Percentiles rank a stretch among this genome's conserved stretches.
Conservation (phyloP, 2,888 invertebrate genomes). For the Drosophila neonasuta region DNA sequence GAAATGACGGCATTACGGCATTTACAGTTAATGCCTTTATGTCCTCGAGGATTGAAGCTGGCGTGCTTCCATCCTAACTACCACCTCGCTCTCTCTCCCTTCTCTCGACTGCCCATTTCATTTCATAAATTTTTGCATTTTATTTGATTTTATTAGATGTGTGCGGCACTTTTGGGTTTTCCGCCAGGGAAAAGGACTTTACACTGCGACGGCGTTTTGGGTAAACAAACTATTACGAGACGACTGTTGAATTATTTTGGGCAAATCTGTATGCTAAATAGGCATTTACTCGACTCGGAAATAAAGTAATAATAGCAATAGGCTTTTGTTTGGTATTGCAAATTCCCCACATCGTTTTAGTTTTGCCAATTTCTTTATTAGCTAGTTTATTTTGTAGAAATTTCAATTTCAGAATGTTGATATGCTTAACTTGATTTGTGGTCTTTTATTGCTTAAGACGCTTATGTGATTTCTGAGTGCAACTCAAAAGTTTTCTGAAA, state of each 20-base stretch:
- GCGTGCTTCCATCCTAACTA: background rate
- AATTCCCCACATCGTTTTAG: background rate
- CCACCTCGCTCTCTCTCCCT: background rate
- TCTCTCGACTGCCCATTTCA: conserved; percentile 28
- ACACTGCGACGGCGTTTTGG: too few species aligned
- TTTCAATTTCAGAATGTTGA: background rate
- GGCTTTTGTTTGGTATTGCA: background rate
- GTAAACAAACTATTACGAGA: conserved; percentile 33
- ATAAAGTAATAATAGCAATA: conserved; percentile 6
- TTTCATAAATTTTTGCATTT: conserved; percentile 67
- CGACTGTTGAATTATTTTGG: conserved; percentile 12
- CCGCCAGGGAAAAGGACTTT: conserved; percentile 4
- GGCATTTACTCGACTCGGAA: conserved; percentile 6
- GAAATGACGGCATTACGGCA: conserved; percentile 75
- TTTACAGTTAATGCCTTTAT: conserved; percentile 77
- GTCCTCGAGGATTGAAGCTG: conserved; percentile 65
- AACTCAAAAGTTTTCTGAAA: conserved; percentile 8
- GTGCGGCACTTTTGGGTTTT: conserved; percentile 28
- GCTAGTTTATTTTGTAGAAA: conserved; percentile 5
- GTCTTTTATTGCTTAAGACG: conserved; percentile 1
- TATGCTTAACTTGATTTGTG: conserved; percentile 16
- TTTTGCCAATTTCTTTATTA: conserved; percentile 2
- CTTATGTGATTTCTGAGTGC: conserved; percentile 3
- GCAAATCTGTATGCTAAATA: conserved; percentile 51
- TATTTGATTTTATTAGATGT: conserved; percentile 68